Evolutionary conservation across 2,797 vertebrate genomes (phyloP), one percentile per base, ranked within the genome.

Genomic region (Propithecus deckenii): DNA sequence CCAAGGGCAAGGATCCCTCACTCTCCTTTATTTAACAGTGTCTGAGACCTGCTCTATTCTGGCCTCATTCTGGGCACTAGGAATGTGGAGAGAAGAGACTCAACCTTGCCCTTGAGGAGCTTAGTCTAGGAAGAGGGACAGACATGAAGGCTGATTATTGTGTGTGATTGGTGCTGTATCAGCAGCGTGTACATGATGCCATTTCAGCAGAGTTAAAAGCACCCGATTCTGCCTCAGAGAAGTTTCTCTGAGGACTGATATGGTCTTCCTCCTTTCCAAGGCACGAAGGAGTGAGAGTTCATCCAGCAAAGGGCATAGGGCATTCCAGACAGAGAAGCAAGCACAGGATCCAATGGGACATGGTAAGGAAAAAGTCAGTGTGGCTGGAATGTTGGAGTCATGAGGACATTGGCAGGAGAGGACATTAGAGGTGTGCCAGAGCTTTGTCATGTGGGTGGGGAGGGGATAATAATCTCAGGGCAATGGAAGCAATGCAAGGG

Each of bases 161-260:
- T 55, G 30, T 96, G 76, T 81, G 63, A 59, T 4, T 35, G 14
- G 65, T 32, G 23, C 85, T 89, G 7, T 84, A 74, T 65, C 61
- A 84, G 63, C 32, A 46, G 55, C 50, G 8, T 25, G 14, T 88
- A 43, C 32, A 81, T 7, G 35, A 63, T 38, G 35, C 9, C n/a
- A 52, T 71, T 91, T 85, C 46, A 38, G 75, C 17, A 63, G 46
- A 85, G 55, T 87, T 65, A 61, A 52, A 85, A 93, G 81, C 30
- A 87, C 75, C 41, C 23, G 35, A 23, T 55, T 92, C 48, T 71
- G n/a, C 67, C 59, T 89, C 69, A 50, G 28, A 95, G 86, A 80
- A 78, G 74, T 67, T 57, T 95, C 81, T 85, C 89, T 87, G 50
- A 85, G 65, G 71, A 76, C 30, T 52, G 63, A 94, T 55, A 43